phyloP scores from a whole-genome alignment of 2,888 invertebrate species.

The Syrphus vitripennis region DNA sequence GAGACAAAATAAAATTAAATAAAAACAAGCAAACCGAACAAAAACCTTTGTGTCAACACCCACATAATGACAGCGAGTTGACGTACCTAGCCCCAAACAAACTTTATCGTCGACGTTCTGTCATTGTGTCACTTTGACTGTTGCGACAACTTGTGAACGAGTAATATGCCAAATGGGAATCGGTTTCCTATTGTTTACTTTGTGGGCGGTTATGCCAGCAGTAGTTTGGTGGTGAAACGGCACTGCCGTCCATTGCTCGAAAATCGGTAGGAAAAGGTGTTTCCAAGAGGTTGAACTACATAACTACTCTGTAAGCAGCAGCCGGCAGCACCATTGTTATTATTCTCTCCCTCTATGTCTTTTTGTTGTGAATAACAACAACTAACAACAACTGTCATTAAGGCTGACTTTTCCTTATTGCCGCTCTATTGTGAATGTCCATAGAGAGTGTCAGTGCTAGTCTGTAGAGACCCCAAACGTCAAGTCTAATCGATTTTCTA shows the following conservation, averaged over 20 bases:
- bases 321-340: background rate
- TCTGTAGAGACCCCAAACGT: background rate
- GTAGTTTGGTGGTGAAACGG: background rate
- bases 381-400: conserved; percentile 35
- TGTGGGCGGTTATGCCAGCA: background rate
- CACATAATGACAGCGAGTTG: conserved; percentile 50
- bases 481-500: conserved; percentile 54
- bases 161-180: conserved; percentile 50
- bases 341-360: background rate
- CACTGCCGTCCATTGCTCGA: conserved; percentile 26
- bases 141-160: conserved; percentile 44
- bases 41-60: conserved; percentile 59
- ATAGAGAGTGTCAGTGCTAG: background rate
- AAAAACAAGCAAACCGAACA: conserved; percentile 14
- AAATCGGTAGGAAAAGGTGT: conserved; percentile 66
- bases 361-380: conserved; percentile 16
- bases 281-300: conserved; percentile 47
- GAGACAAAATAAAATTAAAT: background rate
- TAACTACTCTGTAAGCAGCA: conserved; percentile 41
- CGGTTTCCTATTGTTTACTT: conserved; percentile 42
- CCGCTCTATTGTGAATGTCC: conserved; percentile 6
- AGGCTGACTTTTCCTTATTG: conserved; percentile 35
- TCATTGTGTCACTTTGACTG: conserved; percentile 51
- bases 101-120: conserved; percentile 36
- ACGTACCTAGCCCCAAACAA: conserved; percentile 29